Conservation (phyloP, 2,797 vertebrate species). For the Heteromormyrus szaboi region DNA sequence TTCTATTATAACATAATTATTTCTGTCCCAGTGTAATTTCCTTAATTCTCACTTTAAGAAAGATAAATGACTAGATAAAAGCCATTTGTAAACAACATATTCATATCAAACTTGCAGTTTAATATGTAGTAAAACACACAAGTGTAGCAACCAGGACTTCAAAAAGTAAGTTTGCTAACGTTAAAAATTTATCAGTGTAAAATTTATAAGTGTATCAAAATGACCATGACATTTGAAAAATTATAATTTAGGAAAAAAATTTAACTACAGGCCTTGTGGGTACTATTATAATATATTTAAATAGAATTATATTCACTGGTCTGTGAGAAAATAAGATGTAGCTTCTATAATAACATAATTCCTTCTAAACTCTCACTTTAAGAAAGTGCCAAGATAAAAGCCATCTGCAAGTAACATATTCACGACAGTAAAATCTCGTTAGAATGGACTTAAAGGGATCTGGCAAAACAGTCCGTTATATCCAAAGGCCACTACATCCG, state of each 20-base stretch:
- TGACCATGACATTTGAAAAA: not conserved
- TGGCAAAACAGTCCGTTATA: too few relatives aligned
- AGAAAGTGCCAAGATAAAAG: not conserved
- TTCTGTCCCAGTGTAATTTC: not conserved
- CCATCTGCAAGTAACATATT: not conserved
- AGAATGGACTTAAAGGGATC: too few relatives aligned
- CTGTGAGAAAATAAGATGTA: slow-evolving; percentile 1
- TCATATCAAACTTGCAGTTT: not conserved
- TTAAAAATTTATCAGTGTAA: not conserved
- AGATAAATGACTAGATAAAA: not conserved
- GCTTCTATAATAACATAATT: not conserved
- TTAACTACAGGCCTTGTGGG: not conserved
- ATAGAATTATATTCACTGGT: not conserved
- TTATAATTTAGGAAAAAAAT: not conserved
- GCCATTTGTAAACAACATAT: not conserved
- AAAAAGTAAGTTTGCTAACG: not conserved
- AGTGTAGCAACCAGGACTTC: not conserved
- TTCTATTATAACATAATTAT: not conserved
- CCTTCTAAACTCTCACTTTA: not conserved
- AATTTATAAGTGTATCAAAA: not conserved
- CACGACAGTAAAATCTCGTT: not conserved
- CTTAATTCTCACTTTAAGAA: not conserved
- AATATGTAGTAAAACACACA: not conserved
- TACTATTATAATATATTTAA: not conserved
- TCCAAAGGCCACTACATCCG: too few relatives aligned